A percentile compares a stretch with the other conserved stretches of the same genome.
These are phyloP conservation scores for Norana najaformis DNA, from an alignment of 2,888 invertebrate species.

Conservation along the genomic window DNA sequence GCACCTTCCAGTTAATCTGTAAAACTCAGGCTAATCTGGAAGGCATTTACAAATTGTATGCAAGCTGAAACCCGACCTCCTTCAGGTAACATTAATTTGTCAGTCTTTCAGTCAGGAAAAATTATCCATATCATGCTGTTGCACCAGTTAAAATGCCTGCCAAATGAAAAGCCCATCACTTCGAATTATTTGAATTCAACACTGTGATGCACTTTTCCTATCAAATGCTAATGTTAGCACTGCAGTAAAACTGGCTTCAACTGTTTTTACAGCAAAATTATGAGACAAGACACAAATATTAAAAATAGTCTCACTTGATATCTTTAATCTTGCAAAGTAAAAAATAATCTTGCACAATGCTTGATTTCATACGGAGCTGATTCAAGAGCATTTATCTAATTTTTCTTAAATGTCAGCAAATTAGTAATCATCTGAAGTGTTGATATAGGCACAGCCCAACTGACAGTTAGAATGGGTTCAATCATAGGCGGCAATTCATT, in stretches of 20 bases:
- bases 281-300: no score
- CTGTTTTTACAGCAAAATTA: not conserved
- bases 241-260: no score
- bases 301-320: not conserved
- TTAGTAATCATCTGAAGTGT: not conserved
- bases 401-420: not conserved
- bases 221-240: no score
- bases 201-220: not conserved
- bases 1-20: not conserved
- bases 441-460: not conserved
- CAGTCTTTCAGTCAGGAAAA: not conserved
- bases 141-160: not conserved
- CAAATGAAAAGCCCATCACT: not conserved
- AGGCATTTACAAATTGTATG: not conserved
- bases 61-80: not conserved
- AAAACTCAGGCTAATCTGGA: not conserved
- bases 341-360: not conserved
- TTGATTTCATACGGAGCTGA: not conserved
- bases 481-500: not conserved
- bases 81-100: not conserved
- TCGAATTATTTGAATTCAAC: not conserved
- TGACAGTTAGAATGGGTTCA: not conserved
- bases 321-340: not conserved
- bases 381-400: constrained; percentile 13
- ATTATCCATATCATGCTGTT: not conserved